These are phyloP conservation scores for Mesocentrotus franciscanus DNA, from an alignment of 53 echinoderm and acorn worm species.

Conservation along the genomic window DNA sequence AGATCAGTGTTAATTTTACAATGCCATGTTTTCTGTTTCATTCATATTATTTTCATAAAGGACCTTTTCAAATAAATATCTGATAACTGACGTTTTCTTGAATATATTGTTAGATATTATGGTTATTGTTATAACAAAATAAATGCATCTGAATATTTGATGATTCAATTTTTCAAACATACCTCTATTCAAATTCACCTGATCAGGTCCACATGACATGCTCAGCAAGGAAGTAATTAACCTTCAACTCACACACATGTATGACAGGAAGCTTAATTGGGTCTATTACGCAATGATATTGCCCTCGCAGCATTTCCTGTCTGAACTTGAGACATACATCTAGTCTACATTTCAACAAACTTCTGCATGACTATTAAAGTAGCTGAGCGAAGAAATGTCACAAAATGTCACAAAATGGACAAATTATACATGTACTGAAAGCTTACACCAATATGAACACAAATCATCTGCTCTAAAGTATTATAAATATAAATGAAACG, in stretches of 20 bases:
- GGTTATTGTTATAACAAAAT: no score
- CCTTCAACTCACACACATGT: background rate
- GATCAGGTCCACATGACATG: background rate
- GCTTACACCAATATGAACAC: no score
- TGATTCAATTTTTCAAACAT: background rate
- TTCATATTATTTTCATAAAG: background rate
- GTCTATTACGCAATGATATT: constrained; percentile 20
- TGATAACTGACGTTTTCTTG: no score
- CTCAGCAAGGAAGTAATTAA: background rate
- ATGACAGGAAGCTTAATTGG: background rate
- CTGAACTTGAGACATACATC: background rate
- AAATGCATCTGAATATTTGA: background rate
- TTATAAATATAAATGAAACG: no score
- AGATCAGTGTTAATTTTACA: background rate
- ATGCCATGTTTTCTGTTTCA: background rate
- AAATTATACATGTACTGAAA: no score
- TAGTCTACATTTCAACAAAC: no score
- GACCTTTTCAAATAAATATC: no score
- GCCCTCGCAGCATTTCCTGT: background rate
- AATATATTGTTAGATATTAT: no score
- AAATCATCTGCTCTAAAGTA: no score
- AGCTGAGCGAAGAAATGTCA: no score
- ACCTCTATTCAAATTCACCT: background rate
- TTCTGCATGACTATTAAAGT: no score
- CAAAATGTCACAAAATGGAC: no score